A percentile compares a stretch with the other conserved stretches of the same genome.
These are phyloP conservation scores for Gonioctena quinquepunctata DNA, from an alignment of 1,140 invertebrate genomes.

Conservation along the genomic window DNA sequence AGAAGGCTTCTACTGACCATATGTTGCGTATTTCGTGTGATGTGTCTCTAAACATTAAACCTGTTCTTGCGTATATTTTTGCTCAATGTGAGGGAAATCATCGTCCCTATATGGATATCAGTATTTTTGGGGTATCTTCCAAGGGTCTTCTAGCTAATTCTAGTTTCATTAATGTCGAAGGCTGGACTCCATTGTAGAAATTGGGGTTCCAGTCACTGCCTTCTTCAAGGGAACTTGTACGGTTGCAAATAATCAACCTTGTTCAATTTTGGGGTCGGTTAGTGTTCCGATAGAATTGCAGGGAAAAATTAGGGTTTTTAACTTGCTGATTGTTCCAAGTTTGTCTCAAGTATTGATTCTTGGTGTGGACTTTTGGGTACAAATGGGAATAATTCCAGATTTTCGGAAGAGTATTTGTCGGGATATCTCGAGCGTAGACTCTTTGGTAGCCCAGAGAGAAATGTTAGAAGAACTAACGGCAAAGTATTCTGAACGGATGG, in stretches of 20 bases:
- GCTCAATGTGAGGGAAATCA: background rate
- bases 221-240: background rate
- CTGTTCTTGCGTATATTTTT: background rate
- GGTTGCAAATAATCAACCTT: background rate
- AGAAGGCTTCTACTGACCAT: background rate
- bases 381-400: background rate
- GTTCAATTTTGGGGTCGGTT: background rate
- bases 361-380: background rate
- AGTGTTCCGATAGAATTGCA: background rate
- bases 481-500: background rate
- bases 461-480: background rate
- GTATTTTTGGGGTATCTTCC: background rate
- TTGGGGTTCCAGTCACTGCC: background rate
- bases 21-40: no score
- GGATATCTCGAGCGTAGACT: background rate
- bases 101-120: constrained; percentile 12
- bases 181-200: background rate
- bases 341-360: background rate
- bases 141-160: background rate
- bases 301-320: background rate
- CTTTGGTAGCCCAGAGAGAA: background rate
- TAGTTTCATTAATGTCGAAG: background rate
- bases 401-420: background rate
- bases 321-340: background rate
- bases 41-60: background rate